Conservation (phyloP, 23 tunicate genomes). For the Ciona savignyi region DNA sequence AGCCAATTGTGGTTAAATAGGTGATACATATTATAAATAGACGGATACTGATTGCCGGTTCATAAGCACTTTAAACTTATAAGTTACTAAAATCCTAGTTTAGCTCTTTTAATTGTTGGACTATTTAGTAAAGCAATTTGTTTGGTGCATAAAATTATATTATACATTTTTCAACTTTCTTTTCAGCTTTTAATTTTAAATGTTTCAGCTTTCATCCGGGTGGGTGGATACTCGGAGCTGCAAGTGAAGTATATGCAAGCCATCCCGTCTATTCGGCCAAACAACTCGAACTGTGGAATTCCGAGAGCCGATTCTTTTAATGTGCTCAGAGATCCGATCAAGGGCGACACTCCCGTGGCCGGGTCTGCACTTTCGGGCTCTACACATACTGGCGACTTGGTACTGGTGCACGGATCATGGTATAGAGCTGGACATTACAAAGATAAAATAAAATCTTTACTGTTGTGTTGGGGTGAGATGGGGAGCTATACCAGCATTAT, state of each 20-base stretch:
- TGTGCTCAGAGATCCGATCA: conserved; percentile 75
- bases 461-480: neutral
- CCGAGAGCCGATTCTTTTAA: conserved; percentile 73
- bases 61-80: too few species aligned
- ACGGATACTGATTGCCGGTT: too few species aligned
- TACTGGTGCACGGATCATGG: conserved; percentile 99
- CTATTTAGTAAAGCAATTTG: too few species aligned
- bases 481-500: neutral
- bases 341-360: conserved; percentile 98
- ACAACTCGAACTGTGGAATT: conserved; percentile 59
- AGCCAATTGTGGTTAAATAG: too few species aligned
- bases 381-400: conserved; percentile 90
- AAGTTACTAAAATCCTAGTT: too few species aligned
- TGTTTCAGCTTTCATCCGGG: conserved; percentile 48
- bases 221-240: conserved; percentile 67
- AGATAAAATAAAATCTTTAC: neutral
- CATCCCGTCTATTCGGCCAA: conserved; percentile 44
- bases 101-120: too few species aligned
- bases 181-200: too few species aligned
- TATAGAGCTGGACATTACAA: conserved; percentile 7
- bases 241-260: conserved; percentile 57
- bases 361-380: conserved; percentile 80
- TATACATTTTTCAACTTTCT: too few species aligned
- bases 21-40: too few species aligned
- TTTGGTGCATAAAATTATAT: too few species aligned